These are phyloP conservation scores for Cottoperca gobio DNA, from an alignment of 2,797 vertebrate species.

Conservation along the genomic window DNA sequence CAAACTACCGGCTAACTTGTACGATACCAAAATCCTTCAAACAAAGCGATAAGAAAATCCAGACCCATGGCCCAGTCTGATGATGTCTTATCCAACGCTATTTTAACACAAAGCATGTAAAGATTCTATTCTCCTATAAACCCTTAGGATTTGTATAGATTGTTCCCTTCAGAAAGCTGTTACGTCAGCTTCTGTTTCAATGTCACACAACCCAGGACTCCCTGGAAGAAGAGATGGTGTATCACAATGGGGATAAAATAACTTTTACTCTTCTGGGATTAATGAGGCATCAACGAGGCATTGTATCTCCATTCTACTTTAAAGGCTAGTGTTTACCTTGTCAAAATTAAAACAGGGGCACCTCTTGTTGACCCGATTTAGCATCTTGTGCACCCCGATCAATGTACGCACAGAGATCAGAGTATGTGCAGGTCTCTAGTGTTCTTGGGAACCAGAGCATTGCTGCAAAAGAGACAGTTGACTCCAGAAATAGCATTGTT, in stretches of 20 bases:
- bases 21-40: constrained; percentile 65
- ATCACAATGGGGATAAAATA: too few species aligned
- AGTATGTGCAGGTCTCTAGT: neutral
- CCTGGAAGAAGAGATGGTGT: too few species aligned
- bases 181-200: constrained; percentile 15
- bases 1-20: constrained; percentile 60
- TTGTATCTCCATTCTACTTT: neutral
- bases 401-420: neutral
- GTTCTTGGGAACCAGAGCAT: neutral
- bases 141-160: constrained; percentile 37
- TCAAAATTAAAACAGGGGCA: neutral
- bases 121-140: constrained; percentile 49
- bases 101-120: constrained; percentile 55
- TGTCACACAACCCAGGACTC: constrained; percentile 3
- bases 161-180: constrained; percentile 35
- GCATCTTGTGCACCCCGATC: neutral
- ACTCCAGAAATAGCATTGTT: constrained; percentile 23
- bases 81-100: constrained; percentile 51
- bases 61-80: constrained; percentile 42
- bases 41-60: constrained; percentile 59
- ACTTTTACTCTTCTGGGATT: too few species aligned
- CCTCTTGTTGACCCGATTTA: neutral
- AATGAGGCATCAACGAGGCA: neutral
- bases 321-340: neutral
- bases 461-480: neutral